Base-by-base conservation (phyloP, 2,888 invertebrate species). In the Frankliniella intonsa region DNA sequence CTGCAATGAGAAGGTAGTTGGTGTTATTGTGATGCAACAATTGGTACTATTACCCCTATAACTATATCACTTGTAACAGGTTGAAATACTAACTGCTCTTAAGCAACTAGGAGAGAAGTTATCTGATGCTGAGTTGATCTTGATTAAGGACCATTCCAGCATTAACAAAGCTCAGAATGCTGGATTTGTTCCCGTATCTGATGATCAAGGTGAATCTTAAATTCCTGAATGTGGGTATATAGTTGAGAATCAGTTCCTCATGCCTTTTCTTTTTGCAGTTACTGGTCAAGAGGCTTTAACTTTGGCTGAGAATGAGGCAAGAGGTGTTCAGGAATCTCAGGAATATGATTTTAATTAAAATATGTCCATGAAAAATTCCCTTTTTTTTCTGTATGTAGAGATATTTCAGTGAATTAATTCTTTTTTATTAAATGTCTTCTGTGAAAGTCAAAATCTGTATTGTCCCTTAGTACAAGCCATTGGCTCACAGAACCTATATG, bases 41-140 rank as follows among this genome's bases (percentile, higher is more conserved):
- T 38, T 38, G 38, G 38, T 38, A 2, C 38, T 19, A 19, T 27
- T 25, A 14, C 17, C 14, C 0, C 8, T 25, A 25, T 11, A n/a
- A 3, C 7, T 76, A 19, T n/a, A 1, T 49, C 38, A 38, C 38
- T 8, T n/a, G 81, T 81, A 83, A 83, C 86, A 90, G 86, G 88
- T 87, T 81, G 90, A 91, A 86, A 88, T 90, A 83, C 85, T 90
- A 50, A 88, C 87, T 80, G 90, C 90, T 5, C 85, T 91, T 81
- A 87, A 89, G 81, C 90, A 91, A 83, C 86, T 90, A 55, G 90
- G 90, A 8, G 90, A 90, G 84, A 90, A 90, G 84, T 85, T 91
- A 76, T 87, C 89, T 49, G 86, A 88, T 8, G 86, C 86, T 10
- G 90, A 91, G 85, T 84, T 90, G 81, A 88, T 89, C 83, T 88